phyloP scores from a whole-genome alignment of 2,113 vertebrate species.

The Oryzias javanicus region DNA sequence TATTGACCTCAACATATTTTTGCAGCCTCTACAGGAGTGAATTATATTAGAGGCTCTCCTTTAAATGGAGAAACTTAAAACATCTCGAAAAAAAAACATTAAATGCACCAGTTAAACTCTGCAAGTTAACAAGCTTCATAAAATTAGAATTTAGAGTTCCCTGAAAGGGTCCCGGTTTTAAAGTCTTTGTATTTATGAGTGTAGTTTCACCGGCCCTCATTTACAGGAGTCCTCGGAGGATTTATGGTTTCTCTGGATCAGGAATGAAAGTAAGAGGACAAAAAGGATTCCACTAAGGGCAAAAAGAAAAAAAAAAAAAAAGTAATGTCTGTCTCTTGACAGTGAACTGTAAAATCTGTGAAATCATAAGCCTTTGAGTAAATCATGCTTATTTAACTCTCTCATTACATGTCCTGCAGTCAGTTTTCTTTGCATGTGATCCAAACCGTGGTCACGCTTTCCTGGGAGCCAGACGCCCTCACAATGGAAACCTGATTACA shows the following conservation, averaged over 20 bases:
- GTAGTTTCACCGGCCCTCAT: conserved; percentile 53
- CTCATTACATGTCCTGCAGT: conserved; percentile 50
- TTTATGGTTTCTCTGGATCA: conserved; percentile 72
- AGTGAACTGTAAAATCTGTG: conserved; percentile 36
- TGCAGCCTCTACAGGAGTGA: neutral
- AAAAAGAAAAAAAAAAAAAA: conserved; percentile 43
- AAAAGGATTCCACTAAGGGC: conserved; percentile 56
- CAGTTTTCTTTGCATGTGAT: conserved; percentile 42
- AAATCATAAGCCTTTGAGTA: conserved; percentile 43
- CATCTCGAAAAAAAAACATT: conserved; percentile 30
- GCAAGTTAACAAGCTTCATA: conserved; percentile 53
- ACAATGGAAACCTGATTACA: conserved; percentile 57
- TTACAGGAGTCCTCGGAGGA: conserved; percentile 69
- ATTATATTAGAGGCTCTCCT: neutral
- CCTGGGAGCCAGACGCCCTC: conserved; percentile 13
- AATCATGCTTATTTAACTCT: conserved; percentile 37
- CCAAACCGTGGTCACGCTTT: conserved; percentile 45
- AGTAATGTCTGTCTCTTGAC: conserved; percentile 42
- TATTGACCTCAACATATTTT: conserved; percentile 5
- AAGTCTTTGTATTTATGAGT: conserved; percentile 70
- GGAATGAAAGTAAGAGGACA: conserved; percentile 62
- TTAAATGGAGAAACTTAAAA: conserved; percentile 11
- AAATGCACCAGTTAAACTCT: conserved; percentile 35
- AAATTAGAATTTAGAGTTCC: conserved; percentile 50
- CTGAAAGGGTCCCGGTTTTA: conserved; percentile 51